These are phyloP conservation scores for Caenorhabditis inopinata DNA, from an alignment of 1,140 invertebrate species.

Conservation along the genomic window DNA sequence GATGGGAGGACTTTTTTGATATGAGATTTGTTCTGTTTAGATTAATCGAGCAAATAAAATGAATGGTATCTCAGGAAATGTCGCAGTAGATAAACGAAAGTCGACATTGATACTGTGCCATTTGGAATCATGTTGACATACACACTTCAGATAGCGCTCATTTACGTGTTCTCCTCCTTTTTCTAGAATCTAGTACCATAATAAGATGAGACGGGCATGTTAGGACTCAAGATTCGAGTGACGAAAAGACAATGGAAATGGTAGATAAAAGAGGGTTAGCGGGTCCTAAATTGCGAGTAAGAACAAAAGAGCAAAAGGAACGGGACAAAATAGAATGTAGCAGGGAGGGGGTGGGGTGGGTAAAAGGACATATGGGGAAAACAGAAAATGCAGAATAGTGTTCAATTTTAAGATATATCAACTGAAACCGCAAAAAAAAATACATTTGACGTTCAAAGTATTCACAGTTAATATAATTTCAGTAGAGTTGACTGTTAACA, in stretches of 20 bases:
- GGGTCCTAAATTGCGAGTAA: neutral
- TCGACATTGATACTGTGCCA: constrained; percentile 28
- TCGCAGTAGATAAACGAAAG: constrained; percentile 24
- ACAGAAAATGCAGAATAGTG: too few relatives aligned
- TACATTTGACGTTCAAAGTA: neutral
- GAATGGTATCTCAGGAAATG: neutral
- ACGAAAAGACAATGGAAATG: neutral
- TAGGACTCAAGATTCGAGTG: neutral
- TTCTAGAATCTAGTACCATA: neutral
- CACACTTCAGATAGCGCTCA: neutral
- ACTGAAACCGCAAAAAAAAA: neutral
- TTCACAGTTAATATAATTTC: neutral
- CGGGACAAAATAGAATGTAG: neutral
- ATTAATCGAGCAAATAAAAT: constrained; percentile 30
- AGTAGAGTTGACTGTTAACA: too few relatives aligned
- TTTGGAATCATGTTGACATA: constrained; percentile 27
- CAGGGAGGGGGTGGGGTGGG: too few relatives aligned
- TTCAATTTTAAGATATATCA: too few relatives aligned
- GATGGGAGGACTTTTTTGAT: constrained; percentile 12
- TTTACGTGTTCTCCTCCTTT: constrained; percentile 7
- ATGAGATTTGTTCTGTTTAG: constrained; percentile 7
- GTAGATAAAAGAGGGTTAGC: neutral
- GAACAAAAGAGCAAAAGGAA: neutral
- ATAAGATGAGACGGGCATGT: constrained; percentile 20
- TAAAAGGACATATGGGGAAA: neutral